Conservation (phyloP, 2,888 invertebrate genomes). For the Chalcosyrphus nemorum region DNA sequence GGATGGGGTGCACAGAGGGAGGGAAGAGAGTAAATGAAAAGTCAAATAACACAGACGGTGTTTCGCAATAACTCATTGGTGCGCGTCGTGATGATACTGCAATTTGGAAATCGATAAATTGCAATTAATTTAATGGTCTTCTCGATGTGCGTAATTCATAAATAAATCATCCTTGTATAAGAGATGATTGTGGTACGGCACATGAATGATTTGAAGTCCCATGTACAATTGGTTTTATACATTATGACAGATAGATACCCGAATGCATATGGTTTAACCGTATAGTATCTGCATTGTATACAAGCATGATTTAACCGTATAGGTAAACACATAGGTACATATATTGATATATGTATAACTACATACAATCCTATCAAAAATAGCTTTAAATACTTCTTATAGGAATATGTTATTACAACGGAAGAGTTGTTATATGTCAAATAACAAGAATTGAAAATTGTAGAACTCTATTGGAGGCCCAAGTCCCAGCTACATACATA, state of each 20-base stretch:
- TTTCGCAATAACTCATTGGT: conserved; percentile 57
- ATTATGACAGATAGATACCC: background rate
- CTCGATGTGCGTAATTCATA: conserved; percentile 73
- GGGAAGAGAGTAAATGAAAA: conserved; percentile 48
- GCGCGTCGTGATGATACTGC: conserved; percentile 76
- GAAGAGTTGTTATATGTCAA: too few relatives aligned
- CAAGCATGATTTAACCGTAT: too few relatives aligned
- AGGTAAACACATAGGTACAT: too few relatives aligned
- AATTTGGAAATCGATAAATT: conserved; percentile 82
- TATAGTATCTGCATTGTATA: too few relatives aligned
- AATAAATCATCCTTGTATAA: conserved; percentile 52
- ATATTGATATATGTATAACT: too few relatives aligned
- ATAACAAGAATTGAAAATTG: too few relatives aligned
- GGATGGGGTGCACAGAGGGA: background rate
- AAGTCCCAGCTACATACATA: too few relatives aligned
- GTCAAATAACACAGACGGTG: conserved; percentile 61
- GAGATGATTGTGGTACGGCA: conserved; percentile 10
- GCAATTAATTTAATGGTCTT: conserved; percentile 82
- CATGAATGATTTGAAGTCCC: background rate
- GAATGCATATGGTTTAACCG: too few relatives aligned
- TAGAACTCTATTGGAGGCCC: too few relatives aligned
- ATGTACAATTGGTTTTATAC: background rate
- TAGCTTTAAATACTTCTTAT: too few relatives aligned
- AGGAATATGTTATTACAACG: too few relatives aligned
- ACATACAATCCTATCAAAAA: too few relatives aligned